Base-by-base conservation (phyloP, 2,888 invertebrate species). In the Leucoma salicis region DNA sequence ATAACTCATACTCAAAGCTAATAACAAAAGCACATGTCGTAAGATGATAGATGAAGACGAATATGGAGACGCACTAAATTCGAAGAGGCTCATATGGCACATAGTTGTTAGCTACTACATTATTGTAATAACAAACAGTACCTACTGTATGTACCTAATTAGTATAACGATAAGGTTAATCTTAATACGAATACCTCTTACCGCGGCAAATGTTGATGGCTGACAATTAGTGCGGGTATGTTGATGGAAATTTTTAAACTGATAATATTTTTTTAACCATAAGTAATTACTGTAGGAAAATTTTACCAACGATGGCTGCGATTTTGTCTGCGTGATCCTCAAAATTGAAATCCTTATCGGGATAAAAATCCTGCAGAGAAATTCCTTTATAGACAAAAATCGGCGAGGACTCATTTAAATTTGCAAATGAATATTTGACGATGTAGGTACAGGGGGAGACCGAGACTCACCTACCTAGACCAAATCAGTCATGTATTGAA, bases 71-170 rank as follows among this genome's bases (percentile, higher is more conserved):
- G 40, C 27, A 46, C 34, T 31, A 35, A 25, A 51, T 49, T 49
- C 33, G 32, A 50, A 46, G 14, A 3, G 29, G 29, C 6, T 3
- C 35, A 51, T 27, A 46, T 48, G 7, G 15, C 8, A 35, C 7
- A 32, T 25, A n/a, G n/a, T n/a, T n/a, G n/a, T n/a, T n/a, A n/a
- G n/a, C n/a, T n/a, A 35, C 18, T n/a, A 27, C 35, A 38, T 35
- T 14, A 42, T 45, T 45, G 32, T 53, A 60, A 50, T 53, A 42
- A 48, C 42, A 47, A 55, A 40, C 39, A 39, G 40, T 46, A 42
- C n/a, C n/a, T n/a, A n/a, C 54, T 70, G 71, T n/a, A n/a, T n/a
- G n/a, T n/a, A 78, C 78, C 72, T 74, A 80, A 82, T 82, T 82
- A 79, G 76, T 69, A 46, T 39, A 14, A 39, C 51, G 76, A 75